Evolutionary conservation across 2,888 invertebrate genomes (phyloP).

Genomic region (Chouioia cunea): DNA sequence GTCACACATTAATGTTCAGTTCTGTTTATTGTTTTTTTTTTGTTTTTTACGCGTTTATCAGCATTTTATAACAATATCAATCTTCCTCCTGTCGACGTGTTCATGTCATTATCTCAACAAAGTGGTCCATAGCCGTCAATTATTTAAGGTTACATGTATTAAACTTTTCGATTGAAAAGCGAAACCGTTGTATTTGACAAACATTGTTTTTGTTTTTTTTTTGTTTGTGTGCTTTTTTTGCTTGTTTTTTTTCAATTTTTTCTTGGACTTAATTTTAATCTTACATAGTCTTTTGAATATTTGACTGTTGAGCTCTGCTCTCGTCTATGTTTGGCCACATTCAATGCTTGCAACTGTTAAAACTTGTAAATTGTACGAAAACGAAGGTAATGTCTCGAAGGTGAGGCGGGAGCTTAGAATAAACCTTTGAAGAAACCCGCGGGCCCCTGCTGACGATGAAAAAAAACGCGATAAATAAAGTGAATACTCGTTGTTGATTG

Average conservation of each 20-base stretch:
- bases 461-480: neutral
- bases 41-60: slow-evolving; percentile 34
- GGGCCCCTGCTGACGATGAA: slow-evolving; percentile 81
- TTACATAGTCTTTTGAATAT: slow-evolving; percentile 71
- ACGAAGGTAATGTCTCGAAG: slow-evolving; percentile 64
- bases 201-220: slow-evolving; percentile 10
- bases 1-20: slow-evolving; percentile 1
- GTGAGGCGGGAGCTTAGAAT: slow-evolving; percentile 78
- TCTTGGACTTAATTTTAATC: slow-evolving; percentile 58
- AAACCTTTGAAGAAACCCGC: slow-evolving; percentile 96
- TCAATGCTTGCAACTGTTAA: slow-evolving; percentile 57
- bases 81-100: slow-evolving; percentile 9
- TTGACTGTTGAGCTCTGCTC: slow-evolving; percentile 71
- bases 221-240: too few relatives aligned
- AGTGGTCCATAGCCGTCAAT: slow-evolving; percentile 40
- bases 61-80: slow-evolving; percentile 28
- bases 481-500: neutral
- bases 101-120: slow-evolving; percentile 19
- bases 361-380: slow-evolving; percentile 69
- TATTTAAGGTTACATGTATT: slow-evolving; percentile 26
- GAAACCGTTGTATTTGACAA: slow-evolving; percentile 22
- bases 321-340: slow-evolving; percentile 41
- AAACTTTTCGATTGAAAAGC: slow-evolving; percentile 31
- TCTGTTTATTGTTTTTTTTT: neutral
- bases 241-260: slow-evolving; percentile 29